Evolutionary conservation across 2,113 vertebrate species (phyloP), one percentile per base, ranked within the genome.

Genomic region (Serranochromis macrocephalus): DNA sequence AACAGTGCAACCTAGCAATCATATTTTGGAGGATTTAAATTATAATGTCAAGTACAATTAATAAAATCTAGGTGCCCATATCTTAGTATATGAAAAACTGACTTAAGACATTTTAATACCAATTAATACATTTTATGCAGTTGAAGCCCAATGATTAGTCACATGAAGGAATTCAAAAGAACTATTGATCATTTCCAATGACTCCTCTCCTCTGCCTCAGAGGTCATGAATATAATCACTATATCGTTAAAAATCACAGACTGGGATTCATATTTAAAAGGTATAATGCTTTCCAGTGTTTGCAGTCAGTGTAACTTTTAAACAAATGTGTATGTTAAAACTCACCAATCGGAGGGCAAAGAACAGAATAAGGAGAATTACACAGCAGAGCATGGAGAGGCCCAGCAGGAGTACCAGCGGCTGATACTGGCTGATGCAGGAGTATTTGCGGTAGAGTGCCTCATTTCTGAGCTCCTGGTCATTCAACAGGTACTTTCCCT

Each of bases 401-500:
- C 96, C 94, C 42, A 99, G 97, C 81, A 99, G 94, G 42, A 97
- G 91, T 24, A 98, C 97, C 89, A 99, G 96, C 1, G 98, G 97
- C 0, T 98, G 98, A 57, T 98, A 97, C 94, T 99, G 98, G 93
- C 97, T 98, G 68, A 97, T 98, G 87, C 97, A 98, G 57, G 96
- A 96, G 91, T 98, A 99, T 95, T 98, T 98, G 92, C 97, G 96
- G 6, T 98, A 99, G 40, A 99, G 96, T 0, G 96, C 96, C 81
- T 97, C 97, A 96, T 97, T 96, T 86, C 97, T 97, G 66, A 94
- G 86, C 87, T 98, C 97, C 2, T 95, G 97, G 84, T 98, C 96
- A 0, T 98, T 99, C 89, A 99, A 94, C 92, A 99, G 97, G 96
- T 99, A 99, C 94, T 98, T 97, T 91, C 98, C 98, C 92, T 98